Evolutionary conservation across 2,113 vertebrate species (phyloP).

Genomic region (Pterocles orientalis): DNA sequence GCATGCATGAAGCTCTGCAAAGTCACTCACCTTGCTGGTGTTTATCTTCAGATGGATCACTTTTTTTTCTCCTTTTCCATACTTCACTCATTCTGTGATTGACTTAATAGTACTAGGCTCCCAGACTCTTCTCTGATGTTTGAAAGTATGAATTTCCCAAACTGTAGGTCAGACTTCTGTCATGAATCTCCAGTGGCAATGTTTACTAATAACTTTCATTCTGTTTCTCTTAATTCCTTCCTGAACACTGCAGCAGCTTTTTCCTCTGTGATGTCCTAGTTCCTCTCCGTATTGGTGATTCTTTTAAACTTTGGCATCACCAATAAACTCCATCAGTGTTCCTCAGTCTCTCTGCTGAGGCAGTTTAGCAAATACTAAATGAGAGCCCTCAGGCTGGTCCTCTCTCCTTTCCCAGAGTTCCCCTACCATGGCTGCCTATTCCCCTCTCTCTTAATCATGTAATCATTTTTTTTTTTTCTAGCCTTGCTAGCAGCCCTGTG

Average conservation of each 20-base stretch:
- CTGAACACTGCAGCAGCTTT: background rate
- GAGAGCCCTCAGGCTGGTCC: background rate
- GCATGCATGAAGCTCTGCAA: background rate
- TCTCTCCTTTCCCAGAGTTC: background rate
- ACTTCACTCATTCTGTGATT: background rate
- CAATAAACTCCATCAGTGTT: background rate
- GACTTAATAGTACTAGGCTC: background rate
- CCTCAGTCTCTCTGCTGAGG: background rate
- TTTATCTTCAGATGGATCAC: background rate
- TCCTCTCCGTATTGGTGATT: rapidly evolving
- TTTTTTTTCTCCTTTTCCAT: background rate
- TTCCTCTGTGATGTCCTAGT: background rate
- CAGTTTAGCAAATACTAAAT: background rate
- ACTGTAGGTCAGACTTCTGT: background rate
- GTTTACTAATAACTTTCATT: background rate
- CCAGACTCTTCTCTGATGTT: background rate
- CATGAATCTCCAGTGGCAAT: background rate
- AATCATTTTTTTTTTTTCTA: background rate
- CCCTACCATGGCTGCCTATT: background rate
- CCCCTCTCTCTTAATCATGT: background rate
- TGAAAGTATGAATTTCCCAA: background rate
- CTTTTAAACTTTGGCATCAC: background rate
- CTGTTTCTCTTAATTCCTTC: background rate
- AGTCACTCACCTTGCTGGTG: background rate
- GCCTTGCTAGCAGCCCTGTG: background rate